These are phyloP conservation scores for Horisme vitalbata DNA, from an alignment of 2,888 invertebrate species.

Conservation along the genomic window DNA sequence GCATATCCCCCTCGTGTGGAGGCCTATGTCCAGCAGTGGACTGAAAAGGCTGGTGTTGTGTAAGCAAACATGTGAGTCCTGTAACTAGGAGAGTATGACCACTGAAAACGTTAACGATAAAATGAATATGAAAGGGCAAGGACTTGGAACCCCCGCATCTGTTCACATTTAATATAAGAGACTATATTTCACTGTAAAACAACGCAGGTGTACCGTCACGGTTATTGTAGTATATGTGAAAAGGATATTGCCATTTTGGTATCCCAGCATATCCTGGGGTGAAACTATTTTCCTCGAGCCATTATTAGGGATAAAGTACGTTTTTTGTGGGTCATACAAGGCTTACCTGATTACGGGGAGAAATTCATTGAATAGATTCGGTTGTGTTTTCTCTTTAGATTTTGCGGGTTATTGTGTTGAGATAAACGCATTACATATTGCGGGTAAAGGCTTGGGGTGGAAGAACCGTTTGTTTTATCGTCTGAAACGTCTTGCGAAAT, in stretches of 20 bases:
- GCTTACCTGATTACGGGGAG: slow-evolving; percentile 2
- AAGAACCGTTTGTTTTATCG: no score
- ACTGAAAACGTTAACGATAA: no score
- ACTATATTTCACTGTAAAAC: neutral
- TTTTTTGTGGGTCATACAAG: slow-evolving; percentile 3
- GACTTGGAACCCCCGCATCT: neutral
- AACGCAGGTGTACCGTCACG: neutral
- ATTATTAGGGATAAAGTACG: slow-evolving; percentile 2
- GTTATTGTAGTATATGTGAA: slow-evolving; percentile 6
- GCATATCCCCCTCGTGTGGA: no score
- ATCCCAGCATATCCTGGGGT: neutral
- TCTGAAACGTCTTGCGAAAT: no score
- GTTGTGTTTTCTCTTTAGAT: neutral
- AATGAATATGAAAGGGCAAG: no score
- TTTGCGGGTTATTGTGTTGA: neutral
- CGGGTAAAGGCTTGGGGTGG: no score
- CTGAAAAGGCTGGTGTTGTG: no score
- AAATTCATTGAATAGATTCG: neutral
- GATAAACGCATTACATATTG: neutral
- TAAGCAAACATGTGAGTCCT: no score
- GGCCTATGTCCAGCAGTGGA: no score
- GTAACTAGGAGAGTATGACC: no score
- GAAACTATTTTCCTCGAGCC: slow-evolving; percentile 4
- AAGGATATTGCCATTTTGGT: slow-evolving; percentile 19
- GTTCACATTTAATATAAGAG: neutral